Evolutionary conservation across 2,888 invertebrate genomes (phyloP).

Genomic region (Aphidoletes aphidimyza): DNA sequence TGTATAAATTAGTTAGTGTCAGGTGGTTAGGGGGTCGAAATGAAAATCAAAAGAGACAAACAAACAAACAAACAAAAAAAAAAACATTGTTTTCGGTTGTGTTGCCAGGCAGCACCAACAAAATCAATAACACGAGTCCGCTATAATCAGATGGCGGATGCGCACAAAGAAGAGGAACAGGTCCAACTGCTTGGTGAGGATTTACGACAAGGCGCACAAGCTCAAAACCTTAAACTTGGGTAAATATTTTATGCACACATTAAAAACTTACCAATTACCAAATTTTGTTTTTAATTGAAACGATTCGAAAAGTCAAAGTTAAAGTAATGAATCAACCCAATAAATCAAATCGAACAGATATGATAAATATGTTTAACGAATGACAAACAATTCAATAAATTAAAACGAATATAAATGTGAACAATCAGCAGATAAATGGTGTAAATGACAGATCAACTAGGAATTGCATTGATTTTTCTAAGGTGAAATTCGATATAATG

Average conservation of each 20-base stretch:
- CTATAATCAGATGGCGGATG: slow-evolving; percentile 92
- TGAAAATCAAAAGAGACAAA: background rate
- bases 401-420: too few species aligned
- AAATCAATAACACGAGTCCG: slow-evolving; percentile 73
- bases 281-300: background rate
- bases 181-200: slow-evolving; percentile 97
- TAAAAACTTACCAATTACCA: background rate
- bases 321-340: background rate
- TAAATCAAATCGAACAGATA: too few species aligned
- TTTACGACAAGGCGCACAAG: slow-evolving; percentile 83
- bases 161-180: slow-evolving; percentile 94
- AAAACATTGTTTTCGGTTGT: slow-evolving; percentile 68
- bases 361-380: too few species aligned
- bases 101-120: slow-evolving; percentile 73
- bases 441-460: too few species aligned
- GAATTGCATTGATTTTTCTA: too few species aligned
- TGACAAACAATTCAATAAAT: too few species aligned
- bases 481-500: too few species aligned
- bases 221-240: slow-evolving; percentile 98
- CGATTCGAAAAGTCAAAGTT: slow-evolving; percentile 41
- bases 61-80: slow-evolving; percentile 9
- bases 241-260: slow-evolving; percentile 71
- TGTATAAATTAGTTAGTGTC: background rate
- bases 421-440: too few species aligned
- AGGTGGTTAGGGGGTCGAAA: slow-evolving; percentile 25